phyloP scores from a whole-genome alignment of 2,113 vertebrate genomes.

The Oplegnathus fasciatus region DNA sequence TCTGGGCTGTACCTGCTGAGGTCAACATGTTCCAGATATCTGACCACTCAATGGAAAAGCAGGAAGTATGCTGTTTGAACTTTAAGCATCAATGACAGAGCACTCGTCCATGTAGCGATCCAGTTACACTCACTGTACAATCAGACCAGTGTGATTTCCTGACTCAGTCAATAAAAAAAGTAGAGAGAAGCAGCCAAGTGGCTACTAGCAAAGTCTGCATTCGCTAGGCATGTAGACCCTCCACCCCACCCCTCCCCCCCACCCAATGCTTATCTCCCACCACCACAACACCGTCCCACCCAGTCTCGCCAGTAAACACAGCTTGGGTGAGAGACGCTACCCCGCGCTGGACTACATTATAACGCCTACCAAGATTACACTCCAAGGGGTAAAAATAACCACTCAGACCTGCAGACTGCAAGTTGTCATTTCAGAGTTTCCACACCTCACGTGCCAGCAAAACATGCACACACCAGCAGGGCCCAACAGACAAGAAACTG shows the following conservation, averaged over 20 bases:
- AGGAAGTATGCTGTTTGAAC: constrained; percentile 71
- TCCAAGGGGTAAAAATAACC: constrained; percentile 79
- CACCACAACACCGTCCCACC: constrained; percentile 72
- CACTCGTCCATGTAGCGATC: constrained; percentile 37
- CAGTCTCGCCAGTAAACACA: constrained; percentile 71
- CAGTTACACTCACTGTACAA: constrained; percentile 61
- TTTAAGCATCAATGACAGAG: constrained; percentile 56
- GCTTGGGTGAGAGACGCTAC: constrained; percentile 13
- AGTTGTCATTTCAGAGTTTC: constrained; percentile 69
- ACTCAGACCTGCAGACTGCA: constrained; percentile 38
- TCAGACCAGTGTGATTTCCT: constrained; percentile 40
- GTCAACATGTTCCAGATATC: constrained; percentile 38
- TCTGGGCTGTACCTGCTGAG: constrained; percentile 29
- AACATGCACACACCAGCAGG: constrained; percentile 47
- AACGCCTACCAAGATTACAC: constrained; percentile 55
- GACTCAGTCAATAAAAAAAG: constrained; percentile 28
- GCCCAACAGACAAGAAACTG: background rate
- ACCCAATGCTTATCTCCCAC: constrained; percentile 74
- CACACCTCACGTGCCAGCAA: constrained; percentile 63
- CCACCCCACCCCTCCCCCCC: background rate
- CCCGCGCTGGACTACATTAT: constrained; percentile 1
- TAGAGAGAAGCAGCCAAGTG: constrained; percentile 12
- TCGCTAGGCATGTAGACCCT: background rate
- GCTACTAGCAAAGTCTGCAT: constrained; percentile 1
- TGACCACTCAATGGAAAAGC: constrained; percentile 49